Evolutionary conservation across 2,888 invertebrate species (phyloP).

Genomic region (Euzetes globulus): DNA sequence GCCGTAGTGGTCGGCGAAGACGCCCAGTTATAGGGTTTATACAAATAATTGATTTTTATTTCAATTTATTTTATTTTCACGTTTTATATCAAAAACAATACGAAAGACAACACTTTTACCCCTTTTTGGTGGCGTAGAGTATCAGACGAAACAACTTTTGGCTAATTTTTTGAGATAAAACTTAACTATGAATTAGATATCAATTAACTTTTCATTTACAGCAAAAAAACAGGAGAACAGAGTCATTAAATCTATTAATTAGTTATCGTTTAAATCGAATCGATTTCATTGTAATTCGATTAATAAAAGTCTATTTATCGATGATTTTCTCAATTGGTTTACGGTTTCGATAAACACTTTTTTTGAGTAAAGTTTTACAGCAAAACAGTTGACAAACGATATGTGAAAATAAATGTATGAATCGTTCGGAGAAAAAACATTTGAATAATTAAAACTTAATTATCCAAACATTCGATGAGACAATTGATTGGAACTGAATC

Average conservation of each 20-base stretch:
- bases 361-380: no score
- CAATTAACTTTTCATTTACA: background rate
- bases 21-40: constrained; percentile 18
- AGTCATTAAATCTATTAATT: no score
- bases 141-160: background rate
- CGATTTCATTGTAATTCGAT: background rate
- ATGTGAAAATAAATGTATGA: no score
- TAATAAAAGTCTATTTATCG: no score
- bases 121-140: constrained; percentile 19
- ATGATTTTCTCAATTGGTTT: no score
- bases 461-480: no score
- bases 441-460: no score
- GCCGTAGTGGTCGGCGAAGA: constrained; percentile 15
- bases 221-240: background rate
- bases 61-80: constrained; percentile 2
- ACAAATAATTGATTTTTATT: background rate
- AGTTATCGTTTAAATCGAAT: background rate
- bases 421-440: no score
- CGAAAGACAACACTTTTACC: constrained; percentile 1
- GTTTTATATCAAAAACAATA: constrained; percentile 6
- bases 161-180: background rate
- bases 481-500: no score
- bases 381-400: no score
- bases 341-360: no score
- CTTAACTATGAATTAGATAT: background rate